These are phyloP conservation scores for Papilio xuthus DNA, from an alignment of 1,140 invertebrate species.

Conservation along the genomic window DNA sequence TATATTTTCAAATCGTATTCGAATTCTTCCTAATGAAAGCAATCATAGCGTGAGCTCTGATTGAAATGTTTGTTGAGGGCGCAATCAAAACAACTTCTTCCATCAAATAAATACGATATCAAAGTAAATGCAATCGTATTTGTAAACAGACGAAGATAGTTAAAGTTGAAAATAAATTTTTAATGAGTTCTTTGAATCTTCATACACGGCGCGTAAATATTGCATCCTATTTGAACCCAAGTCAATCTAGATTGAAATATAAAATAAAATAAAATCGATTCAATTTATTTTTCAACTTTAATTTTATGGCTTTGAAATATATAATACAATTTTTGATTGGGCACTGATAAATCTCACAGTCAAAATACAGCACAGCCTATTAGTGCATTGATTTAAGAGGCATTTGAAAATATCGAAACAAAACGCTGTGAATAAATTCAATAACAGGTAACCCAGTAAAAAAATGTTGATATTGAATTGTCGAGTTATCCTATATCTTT, in stretches of 20 bases:
- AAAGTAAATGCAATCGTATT: not conserved
- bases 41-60: not conserved
- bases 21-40: not conserved
- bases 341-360: not conserved
- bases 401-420: not conserved
- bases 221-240: not conserved
- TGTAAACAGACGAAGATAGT: not conserved
- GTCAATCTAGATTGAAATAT: not conserved
- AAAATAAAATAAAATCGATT: not conserved
- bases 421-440: not conserved
- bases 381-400: not conserved
- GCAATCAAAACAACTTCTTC: not conserved
- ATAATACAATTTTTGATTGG: not conserved
- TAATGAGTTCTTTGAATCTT: not conserved
- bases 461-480: too few relatives aligned
- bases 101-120: not conserved
- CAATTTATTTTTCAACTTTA: not conserved
- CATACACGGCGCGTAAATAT: not conserved
- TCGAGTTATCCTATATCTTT: too few relatives aligned
- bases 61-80: not conserved
- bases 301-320: not conserved
- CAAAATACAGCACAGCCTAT: not conserved
- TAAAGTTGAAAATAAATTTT: not conserved
- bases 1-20: too few relatives aligned
- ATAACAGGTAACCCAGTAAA: too few relatives aligned